phyloP scores from a whole-genome alignment of 2,113 vertebrate species.

The Odocoileus virginianus region DNA sequence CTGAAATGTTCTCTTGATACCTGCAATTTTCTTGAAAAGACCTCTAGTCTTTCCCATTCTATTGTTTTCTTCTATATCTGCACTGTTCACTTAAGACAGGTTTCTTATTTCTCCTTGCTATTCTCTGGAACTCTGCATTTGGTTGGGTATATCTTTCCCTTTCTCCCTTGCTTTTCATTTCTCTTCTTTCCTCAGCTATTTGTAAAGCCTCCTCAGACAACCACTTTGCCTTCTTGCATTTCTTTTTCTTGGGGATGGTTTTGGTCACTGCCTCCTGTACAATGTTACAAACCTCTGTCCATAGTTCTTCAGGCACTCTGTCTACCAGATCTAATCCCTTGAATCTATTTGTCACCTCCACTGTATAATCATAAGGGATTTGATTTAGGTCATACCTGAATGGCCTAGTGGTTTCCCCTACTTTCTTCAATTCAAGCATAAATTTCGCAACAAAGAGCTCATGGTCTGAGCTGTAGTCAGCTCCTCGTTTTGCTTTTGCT shows the following conservation, averaged over 20 bases:
- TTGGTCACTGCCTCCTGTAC: background rate
- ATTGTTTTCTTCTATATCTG: background rate
- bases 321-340: background rate
- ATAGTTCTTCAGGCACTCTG: background rate
- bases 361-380: background rate
- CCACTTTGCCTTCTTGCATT: background rate
- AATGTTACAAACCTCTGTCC: background rate
- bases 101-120: background rate
- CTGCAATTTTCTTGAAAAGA: background rate
- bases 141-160: background rate
- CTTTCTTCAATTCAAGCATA: background rate
- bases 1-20: background rate
- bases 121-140: background rate
- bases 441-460: background rate
- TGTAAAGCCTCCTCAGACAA: background rate
- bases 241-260: background rate
- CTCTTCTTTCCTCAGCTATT: background rate
- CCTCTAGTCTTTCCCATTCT: background rate
- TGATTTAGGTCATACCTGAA: background rate
- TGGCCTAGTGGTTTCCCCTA: background rate
- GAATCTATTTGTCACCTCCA: background rate
- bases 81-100: background rate
- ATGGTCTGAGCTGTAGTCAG: background rate
- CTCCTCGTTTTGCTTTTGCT: background rate
- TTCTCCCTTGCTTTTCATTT: background rate